Evolutionary conservation across 2,113 vertebrate species (phyloP).

Genomic region (Rafetus swinhoei): DNA sequence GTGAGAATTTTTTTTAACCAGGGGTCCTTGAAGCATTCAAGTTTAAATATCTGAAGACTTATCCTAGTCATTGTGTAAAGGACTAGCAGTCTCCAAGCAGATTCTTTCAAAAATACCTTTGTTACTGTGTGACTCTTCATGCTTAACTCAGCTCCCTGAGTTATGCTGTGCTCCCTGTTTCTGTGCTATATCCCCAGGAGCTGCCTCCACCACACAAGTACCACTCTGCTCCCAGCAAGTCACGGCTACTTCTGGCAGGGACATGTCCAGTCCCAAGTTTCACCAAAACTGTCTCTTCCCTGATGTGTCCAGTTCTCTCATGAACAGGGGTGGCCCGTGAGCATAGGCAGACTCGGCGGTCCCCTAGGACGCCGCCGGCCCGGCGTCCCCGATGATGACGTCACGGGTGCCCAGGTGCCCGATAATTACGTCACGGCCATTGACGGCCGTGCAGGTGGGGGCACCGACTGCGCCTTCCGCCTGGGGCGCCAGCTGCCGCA

Average conservation of each 20-base stretch:
- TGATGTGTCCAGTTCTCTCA: not conserved
- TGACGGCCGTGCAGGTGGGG: too few species aligned
- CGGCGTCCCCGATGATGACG: too few species aligned
- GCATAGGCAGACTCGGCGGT: too few species aligned
- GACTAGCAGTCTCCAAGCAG: not conserved
- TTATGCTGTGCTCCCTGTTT: not conserved
- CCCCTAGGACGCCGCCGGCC: too few species aligned
- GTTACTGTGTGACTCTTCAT: not conserved
- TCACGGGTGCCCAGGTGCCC: too few species aligned
- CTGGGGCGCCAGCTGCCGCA: too few species aligned
- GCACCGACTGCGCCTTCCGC: too few species aligned
- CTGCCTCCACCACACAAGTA: not conserved
- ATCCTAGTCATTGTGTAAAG: not conserved
- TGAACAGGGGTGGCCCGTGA: not conserved
- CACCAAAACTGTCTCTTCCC: not conserved
- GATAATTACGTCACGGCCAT: too few species aligned
- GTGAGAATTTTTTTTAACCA: not conserved
- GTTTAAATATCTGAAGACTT: not conserved
- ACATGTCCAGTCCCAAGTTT: not conserved
- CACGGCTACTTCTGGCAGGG: not conserved
- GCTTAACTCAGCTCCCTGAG: not conserved
- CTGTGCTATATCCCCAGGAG: not conserved
- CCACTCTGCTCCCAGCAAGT: not conserved
- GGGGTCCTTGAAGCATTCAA: not conserved
- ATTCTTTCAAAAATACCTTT: not conserved